Evolutionary conservation across 2,797 vertebrate species (phyloP).

Genomic region (Notoglanidium macrostoma): DNA sequence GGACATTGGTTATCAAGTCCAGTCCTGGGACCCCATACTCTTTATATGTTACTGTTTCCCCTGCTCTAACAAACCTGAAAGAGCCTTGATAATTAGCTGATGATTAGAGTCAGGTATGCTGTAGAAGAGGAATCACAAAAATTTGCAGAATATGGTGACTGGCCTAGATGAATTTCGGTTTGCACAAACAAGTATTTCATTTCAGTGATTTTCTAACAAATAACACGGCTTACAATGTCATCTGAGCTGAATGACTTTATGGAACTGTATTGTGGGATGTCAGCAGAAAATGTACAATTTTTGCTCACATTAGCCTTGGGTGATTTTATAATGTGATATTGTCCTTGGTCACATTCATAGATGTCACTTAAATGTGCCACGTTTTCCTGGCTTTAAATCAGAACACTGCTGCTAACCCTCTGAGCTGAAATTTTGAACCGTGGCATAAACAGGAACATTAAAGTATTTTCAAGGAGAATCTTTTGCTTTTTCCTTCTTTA

Average conservation of each 20-base stretch:
- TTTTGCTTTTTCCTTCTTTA: not conserved
- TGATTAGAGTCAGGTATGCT: not conserved
- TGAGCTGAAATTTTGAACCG: not conserved
- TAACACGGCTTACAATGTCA: not conserved
- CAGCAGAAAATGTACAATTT: not conserved
- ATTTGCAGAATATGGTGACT: not conserved
- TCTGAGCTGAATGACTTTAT: not conserved
- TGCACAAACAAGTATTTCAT: not conserved
- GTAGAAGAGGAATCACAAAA: not conserved
- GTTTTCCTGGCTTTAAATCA: constrained; percentile 24
- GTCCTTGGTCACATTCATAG: constrained; percentile 49
- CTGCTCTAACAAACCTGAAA: not conserved
- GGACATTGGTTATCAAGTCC: not conserved
- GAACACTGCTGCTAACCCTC: constrained; percentile 15
- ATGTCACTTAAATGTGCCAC: constrained; percentile 41
- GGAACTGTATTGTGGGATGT: not conserved
- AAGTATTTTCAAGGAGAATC: constrained; percentile 3
- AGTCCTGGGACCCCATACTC: not conserved
- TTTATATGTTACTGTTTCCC: not conserved
- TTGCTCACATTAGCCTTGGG: constrained; percentile 31
- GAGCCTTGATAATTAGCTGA: not conserved
- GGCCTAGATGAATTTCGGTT: not conserved
- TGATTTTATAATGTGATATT: constrained; percentile 37
- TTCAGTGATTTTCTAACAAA: not conserved
- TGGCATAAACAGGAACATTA: constrained; percentile 30